A percentile compares a stretch with the other conserved stretches of the same genome.
phyloP scores from a whole-genome alignment of 2,888 invertebrate genomes.

The Amorpha juglandis region DNA sequence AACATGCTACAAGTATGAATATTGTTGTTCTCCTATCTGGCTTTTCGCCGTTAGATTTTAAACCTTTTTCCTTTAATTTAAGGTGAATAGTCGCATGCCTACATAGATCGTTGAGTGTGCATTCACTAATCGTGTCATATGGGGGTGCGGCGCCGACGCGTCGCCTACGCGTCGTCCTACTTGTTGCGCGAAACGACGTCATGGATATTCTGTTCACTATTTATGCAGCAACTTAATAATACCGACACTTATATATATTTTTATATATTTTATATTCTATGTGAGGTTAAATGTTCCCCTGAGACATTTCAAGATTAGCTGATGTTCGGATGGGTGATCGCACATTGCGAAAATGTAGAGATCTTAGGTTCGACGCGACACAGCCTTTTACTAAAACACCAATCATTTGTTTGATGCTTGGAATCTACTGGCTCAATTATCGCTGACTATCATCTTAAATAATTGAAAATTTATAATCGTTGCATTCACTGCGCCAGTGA shows the following conservation, averaged over 20 bases:
- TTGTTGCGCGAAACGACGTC: constrained; percentile 65
- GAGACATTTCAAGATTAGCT: neutral
- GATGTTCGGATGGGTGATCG: neutral
- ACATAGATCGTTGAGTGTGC: constrained; percentile 36
- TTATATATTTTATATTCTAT: constrained; percentile 35
- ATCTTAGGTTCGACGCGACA: neutral
- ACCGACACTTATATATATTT: constrained; percentile 56
- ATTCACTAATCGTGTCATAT: constrained; percentile 43
- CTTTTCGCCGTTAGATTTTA: constrained; percentile 27
- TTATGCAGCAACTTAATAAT: constrained; percentile 61
- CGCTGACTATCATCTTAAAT: too few relatives aligned
- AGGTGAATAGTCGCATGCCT: constrained; percentile 33
- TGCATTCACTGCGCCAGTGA: too few relatives aligned
- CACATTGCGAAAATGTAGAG: neutral
- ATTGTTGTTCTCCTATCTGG: constrained; percentile 32
- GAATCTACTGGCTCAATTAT: too few relatives aligned
- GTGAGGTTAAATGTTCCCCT: neutral
- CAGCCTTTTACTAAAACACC: neutral
- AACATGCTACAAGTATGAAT: constrained; percentile 31
- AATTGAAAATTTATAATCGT: too few relatives aligned
- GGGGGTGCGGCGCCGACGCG: constrained; percentile 62
- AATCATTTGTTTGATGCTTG: neutral
- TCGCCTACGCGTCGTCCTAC: constrained; percentile 75
- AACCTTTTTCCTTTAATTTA: constrained; percentile 33
- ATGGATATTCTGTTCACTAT: constrained; percentile 53